Base-by-base conservation (phyloP, 2,888 invertebrate species). In the Ethmia dodecea region DNA sequence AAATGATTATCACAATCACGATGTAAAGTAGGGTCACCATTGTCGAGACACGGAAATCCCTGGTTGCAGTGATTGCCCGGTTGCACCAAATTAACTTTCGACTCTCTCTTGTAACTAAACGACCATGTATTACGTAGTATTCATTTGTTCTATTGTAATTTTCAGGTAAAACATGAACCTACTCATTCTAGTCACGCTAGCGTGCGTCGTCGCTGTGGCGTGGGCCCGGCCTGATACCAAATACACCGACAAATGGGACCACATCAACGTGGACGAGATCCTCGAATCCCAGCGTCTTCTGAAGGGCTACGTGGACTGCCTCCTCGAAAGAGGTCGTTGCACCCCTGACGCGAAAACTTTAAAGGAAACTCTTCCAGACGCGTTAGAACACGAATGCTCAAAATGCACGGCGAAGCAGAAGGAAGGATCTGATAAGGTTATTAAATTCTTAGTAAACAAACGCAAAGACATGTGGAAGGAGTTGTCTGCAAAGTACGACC, bases 231-330 rank as follows among this genome's bases (percentile, higher is more conserved):
- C 86, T 1, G 80, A 72, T 0, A 59, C 71, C 2, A 84, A 80
- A 14, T 92, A 92, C 69, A 90, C 91, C 0, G 89, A 90, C 45
- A 92, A 90, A 61, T 93, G 90, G 74, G 92, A 92, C 65, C 88
- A 91, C 60, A 81, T 93, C 45, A 89, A 93, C 55, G 63, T 93
- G 15, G 91, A 92, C 13, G 88, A 90, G 54, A 89, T 93, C 43
- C 75, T 93, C 1, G 84, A 81, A 46, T 93, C 90, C 28, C 86
- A 90, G 3, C 87, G 92, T 26, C 77, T 93, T 8, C 74, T 92
- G 28, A 89, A 89, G 45, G 91, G 89, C 35, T 93, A 93, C 60
- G 86, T 91, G 3, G 89, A 91, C 49, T 93, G 93, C 55, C 74
- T 93, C 1, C 58, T 92, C 42, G 91, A 90, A 0, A 81, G 70